Percentiles rank a stretch among this genome's conserved stretches.
These are phyloP conservation scores for Dryococelus australis DNA, from an alignment of 2,888 invertebrate species.

Conservation along the genomic window DNA sequence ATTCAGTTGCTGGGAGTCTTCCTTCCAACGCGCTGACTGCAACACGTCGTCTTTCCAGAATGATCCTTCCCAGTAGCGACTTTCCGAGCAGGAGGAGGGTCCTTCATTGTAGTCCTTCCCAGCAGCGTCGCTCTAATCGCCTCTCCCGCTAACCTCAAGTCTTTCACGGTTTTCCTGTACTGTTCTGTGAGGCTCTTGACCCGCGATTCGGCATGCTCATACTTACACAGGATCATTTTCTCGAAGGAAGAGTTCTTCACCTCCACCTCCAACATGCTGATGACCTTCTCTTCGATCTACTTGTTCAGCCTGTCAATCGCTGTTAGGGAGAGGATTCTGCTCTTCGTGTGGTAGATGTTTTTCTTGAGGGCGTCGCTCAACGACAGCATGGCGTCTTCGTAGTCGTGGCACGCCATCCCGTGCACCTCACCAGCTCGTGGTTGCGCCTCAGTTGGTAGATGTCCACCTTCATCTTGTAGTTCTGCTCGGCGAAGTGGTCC, in stretches of 20 bases:
- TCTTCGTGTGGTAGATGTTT: background rate
- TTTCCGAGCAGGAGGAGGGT: background rate
- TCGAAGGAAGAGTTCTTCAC: background rate
- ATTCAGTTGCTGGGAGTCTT: background rate
- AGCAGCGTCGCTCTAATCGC: background rate
- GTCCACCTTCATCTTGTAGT: background rate
- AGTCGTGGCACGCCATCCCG: background rate
- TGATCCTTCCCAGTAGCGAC: too few relatives aligned
- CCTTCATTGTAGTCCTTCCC: background rate
- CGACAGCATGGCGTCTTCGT: background rate
- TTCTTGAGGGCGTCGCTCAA: background rate
- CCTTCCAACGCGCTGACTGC: background rate
- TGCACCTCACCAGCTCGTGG: background rate
- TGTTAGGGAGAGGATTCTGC: background rate
- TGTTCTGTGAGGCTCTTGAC: background rate
- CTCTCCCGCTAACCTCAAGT: background rate
- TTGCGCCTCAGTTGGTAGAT: background rate
- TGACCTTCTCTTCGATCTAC: background rate
- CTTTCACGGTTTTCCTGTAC: background rate
- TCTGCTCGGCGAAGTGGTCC: background rate
- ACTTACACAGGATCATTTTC: background rate
- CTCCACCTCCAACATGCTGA: background rate
- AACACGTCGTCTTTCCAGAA: background rate
- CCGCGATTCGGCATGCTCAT: background rate
- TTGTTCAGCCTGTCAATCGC: background rate